A percentile compares a stretch with the other conserved stretches of the same genome.
Conservation (phyloP, 1,140 invertebrate species). For the Glossosoma conforme region DNA sequence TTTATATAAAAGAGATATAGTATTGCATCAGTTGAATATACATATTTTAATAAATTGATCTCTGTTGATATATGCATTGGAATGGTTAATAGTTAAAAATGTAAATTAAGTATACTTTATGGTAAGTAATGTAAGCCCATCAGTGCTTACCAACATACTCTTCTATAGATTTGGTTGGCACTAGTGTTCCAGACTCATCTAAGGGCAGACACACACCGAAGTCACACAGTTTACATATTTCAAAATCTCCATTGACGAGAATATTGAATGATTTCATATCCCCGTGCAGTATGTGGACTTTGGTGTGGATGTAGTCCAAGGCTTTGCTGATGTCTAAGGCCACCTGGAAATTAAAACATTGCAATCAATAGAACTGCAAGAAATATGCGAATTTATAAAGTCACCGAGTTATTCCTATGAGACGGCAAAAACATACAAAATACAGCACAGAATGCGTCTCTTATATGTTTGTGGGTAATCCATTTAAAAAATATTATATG, state of each 20-base stretch:
- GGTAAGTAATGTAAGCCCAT: too few species aligned
- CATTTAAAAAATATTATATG: too few species aligned
- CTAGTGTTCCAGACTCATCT: conserved; percentile 58
- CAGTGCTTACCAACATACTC: conserved; percentile 50
- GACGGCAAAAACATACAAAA: too few species aligned
- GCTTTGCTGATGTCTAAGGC: conserved; percentile 64
- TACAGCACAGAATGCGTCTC: too few species aligned
- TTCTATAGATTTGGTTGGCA: conserved; percentile 46
- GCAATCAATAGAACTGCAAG: too few species aligned
- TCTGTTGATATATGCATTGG: too few species aligned
- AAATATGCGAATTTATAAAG: too few species aligned
- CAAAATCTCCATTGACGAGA: conserved; percentile 68
- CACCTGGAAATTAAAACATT: conserved; percentile 46
- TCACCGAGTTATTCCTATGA: too few species aligned
- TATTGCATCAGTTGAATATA: too few species aligned
- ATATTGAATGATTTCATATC: conserved; percentile 84
- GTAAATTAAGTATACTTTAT: neutral
- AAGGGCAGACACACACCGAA: conserved; percentile 76
- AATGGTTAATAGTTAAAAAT: neutral
- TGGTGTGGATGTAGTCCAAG: conserved; percentile 73
- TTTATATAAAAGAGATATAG: too few species aligned
- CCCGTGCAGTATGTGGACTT: conserved; percentile 68
- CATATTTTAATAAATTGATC: too few species aligned
- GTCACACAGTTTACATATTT: conserved; percentile 75
- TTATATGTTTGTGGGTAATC: too few species aligned